phyloP scores from a whole-genome alignment of 2,888 invertebrate species.

The Drosophila seclusa region DNA sequence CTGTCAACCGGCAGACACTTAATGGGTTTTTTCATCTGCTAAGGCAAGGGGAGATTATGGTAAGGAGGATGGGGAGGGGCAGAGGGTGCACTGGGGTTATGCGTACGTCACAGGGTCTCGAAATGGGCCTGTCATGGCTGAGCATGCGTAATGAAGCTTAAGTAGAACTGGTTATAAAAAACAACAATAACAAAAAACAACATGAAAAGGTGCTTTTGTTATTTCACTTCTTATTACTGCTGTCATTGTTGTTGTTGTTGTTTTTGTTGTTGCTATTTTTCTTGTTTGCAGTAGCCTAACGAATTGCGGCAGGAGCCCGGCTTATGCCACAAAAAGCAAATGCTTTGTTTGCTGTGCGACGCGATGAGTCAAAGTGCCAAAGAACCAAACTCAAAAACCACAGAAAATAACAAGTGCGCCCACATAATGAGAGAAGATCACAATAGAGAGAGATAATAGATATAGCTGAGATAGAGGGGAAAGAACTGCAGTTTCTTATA shows the following conservation, averaged over 20 bases:
- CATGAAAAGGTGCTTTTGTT: slow-evolving; percentile 29
- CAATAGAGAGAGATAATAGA: background rate
- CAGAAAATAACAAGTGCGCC: slow-evolving; percentile 9
- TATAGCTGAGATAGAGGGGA: background rate
- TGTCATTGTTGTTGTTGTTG: background rate
- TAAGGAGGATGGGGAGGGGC: background rate
- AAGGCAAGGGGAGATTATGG: background rate
- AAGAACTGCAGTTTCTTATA: background rate
- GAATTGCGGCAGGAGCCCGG: slow-evolving; percentile 29
- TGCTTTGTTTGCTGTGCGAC: slow-evolving; percentile 6
- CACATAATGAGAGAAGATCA: slow-evolving; percentile 6
- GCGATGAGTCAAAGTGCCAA: slow-evolving; percentile 20
- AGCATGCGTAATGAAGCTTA: slow-evolving; percentile 78
- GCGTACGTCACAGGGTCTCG: slow-evolving; percentile 39
- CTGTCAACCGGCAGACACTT: slow-evolving; percentile 77
- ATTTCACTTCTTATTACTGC: background rate
- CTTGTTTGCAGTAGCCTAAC: slow-evolving; percentile 39
- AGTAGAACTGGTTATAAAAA: slow-evolving; percentile 76
- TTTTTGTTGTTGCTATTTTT: background rate
- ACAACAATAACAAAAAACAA: slow-evolving; percentile 34
- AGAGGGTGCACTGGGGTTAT: background rate
- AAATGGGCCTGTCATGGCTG: slow-evolving; percentile 74
- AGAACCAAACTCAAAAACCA: slow-evolving; percentile 14
- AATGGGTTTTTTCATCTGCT: slow-evolving; percentile 72
- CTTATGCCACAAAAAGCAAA: slow-evolving; percentile 4